Conservation (phyloP, 1,140 invertebrate genomes). For the Asobara japonica region DNA sequence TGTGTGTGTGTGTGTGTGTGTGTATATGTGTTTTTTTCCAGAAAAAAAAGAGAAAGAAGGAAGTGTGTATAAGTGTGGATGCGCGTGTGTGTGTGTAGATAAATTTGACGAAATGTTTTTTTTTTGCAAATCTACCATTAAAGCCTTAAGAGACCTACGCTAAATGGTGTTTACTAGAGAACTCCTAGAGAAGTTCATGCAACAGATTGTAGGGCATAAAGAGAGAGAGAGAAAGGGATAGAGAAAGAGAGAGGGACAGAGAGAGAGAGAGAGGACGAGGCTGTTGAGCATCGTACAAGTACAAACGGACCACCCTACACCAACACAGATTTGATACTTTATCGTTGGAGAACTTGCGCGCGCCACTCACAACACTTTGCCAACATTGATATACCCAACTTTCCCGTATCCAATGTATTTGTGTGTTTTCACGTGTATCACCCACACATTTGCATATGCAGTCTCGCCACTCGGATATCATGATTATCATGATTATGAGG, state of each 20-base stretch:
- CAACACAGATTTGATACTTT: not conserved
- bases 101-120: too few relatives aligned
- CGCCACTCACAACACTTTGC: not conserved
- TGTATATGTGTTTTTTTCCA: too few relatives aligned
- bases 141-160: too few relatives aligned
- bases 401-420: not conserved
- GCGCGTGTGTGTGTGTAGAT: too few relatives aligned
- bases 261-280: too few relatives aligned
- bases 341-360: not conserved
- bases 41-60: too few relatives aligned
- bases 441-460: conserved; percentile 7
- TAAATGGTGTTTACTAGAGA: too few relatives aligned
- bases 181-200: not conserved
- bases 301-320: not conserved
- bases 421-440: conserved; percentile 3
- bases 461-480: conserved; percentile 25
- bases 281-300: not conserved
- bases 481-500: conserved; percentile 46
- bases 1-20: too few relatives aligned
- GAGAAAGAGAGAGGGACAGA: too few relatives aligned
- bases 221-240: too few relatives aligned
- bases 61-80: too few relatives aligned
- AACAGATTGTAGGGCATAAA: conserved; percentile 24
- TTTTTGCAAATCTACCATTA: too few relatives aligned
- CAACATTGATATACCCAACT: not conserved